These are phyloP conservation scores for Phyllotreta striolata DNA, from an alignment of 2,888 invertebrate species.

Conservation along the genomic window DNA sequence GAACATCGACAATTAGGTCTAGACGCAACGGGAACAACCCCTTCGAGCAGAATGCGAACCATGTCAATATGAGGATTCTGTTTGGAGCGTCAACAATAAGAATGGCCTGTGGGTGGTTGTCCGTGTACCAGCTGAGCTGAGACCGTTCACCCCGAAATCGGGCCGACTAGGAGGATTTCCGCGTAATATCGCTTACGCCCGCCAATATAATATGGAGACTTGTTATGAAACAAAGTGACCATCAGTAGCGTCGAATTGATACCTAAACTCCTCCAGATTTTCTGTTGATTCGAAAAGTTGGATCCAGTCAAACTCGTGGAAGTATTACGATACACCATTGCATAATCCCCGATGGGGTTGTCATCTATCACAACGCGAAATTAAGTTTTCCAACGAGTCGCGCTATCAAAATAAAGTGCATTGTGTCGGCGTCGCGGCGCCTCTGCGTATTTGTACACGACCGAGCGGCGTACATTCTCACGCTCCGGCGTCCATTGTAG, in stretches of 20 bases:
- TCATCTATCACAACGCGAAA: too few relatives aligned
- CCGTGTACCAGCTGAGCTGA: constrained; percentile 4
- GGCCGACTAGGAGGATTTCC: background rate
- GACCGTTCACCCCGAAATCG: constrained; percentile 13
- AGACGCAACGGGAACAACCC: background rate
- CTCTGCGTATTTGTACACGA: constrained; percentile 1
- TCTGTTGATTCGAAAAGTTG: too few relatives aligned
- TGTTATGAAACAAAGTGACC: background rate
- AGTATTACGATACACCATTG: too few relatives aligned
- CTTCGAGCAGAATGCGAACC: constrained; percentile 1
- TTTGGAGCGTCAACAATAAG: constrained; percentile 8
- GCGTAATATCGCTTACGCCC: constrained; percentile 9
- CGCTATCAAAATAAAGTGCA: too few relatives aligned
- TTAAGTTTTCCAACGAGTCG: too few relatives aligned
- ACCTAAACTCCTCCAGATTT: too few relatives aligned
- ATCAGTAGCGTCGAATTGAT: constrained; percentile 1
- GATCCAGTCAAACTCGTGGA: too few relatives aligned
- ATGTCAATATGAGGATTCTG: constrained; percentile 5
- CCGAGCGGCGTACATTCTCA: constrained; percentile 18
- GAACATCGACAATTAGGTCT: too few relatives aligned
- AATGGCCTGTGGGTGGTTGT: constrained; percentile 3
- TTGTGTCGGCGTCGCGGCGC: background rate
- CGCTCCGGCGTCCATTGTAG: constrained; percentile 24
- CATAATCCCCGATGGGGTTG: too few relatives aligned
- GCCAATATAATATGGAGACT: constrained; percentile 2